Evolutionary conservation across 2,888 invertebrate genomes (phyloP), one percentile per base, ranked within the genome.

Genomic region (Epinotia ramella): DNA sequence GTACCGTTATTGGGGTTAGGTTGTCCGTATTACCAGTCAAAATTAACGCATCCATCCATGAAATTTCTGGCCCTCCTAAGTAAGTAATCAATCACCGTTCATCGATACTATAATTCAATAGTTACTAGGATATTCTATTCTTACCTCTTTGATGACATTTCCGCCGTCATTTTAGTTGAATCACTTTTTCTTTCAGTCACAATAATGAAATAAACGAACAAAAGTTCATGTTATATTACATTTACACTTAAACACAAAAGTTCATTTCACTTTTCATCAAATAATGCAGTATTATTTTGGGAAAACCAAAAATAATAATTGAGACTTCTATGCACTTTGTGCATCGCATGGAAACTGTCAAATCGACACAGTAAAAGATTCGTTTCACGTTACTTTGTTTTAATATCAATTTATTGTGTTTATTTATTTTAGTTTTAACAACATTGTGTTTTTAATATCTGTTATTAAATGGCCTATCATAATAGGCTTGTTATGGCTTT

Each of bases 91-190:
- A 24, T 12, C 33, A 44, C 18, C 7, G 12, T 33, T 63, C 20
- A 40, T 28, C 40, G 24, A 33, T 63, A 63, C 13, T 20, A 40
- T 62, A 60, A 53, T 46, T 60, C 53, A 67, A 53, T 72, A 64
- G 72, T 72, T 74, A 80, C 77, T 69, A 75, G 72, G 59, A 77
- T 75, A 76, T 76, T 76, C 74, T 80, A 79, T 80, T 86, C 89
- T 90, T 89, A 92, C 94, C 91, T 94, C 84, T 94, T 94, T 77
- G 94, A 93, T 85, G 94, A 90, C 88, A 90, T 93, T 89, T 94
- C 93, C 84, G 71, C 70, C 64, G 89, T 93, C 93, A 94, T 94
- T 88, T 89, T 91, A 80, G 82, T 78, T 84, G 70, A 81, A 84
- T 84, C 85, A 86, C 85, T 86, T 83, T 79, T n/a, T n/a, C n/a